Evolutionary conservation across 2,888 invertebrate genomes (phyloP).

Genomic region (Synanthedon formicaeformis): DNA sequence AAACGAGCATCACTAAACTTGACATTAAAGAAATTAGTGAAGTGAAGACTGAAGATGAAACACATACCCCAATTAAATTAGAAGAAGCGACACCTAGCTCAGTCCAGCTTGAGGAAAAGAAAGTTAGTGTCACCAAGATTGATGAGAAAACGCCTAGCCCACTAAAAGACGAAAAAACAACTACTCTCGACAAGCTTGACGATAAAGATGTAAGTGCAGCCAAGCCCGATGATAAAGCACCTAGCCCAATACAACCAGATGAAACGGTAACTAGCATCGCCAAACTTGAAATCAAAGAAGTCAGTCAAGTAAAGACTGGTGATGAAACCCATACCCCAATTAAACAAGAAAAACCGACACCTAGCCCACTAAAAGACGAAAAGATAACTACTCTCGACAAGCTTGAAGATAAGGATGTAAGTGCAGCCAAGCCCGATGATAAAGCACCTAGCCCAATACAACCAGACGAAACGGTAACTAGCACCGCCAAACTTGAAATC

Average conservation of each 20-base stretch:
- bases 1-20: background rate
- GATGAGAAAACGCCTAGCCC: slow-evolving; percentile 6
- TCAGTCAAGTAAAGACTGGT: too few relatives aligned
- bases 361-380: too few relatives aligned
- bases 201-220: background rate
- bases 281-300: too few relatives aligned
- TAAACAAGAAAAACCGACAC: background rate
- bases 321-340: too few relatives aligned
- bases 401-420: too few relatives aligned
- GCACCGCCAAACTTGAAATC: too few relatives aligned
- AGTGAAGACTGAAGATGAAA: background rate
- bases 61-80: background rate
- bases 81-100: background rate
- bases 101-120: background rate
- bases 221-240: background rate
- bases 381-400: too few relatives aligned
- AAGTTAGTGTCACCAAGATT: background rate
- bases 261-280: too few relatives aligned
- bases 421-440: too few relatives aligned
- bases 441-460: too few relatives aligned
- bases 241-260: too few relatives aligned
- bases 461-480: too few relatives aligned
- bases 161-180: background rate
- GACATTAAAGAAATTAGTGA: background rate
- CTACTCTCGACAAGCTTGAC: slow-evolving; percentile 1